Conservation (phyloP, 2,797 vertebrate genomes). For the Pyrocephalus nanus region DNA sequence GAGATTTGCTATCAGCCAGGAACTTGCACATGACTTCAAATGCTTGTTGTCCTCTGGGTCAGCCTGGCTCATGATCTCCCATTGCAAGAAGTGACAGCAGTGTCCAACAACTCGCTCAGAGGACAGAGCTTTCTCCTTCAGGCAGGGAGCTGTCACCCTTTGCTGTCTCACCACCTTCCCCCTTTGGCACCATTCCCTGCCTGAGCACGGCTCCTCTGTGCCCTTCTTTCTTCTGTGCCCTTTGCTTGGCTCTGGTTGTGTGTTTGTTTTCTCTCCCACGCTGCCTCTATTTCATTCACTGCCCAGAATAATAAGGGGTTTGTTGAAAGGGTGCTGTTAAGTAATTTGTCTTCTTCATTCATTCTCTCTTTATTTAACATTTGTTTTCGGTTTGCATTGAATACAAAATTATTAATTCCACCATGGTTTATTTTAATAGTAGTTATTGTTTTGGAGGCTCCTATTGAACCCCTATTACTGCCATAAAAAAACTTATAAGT, state of each 20-base stretch:
- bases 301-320: conserved; percentile 51
- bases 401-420: neutral
- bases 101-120: neutral
- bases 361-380: neutral
- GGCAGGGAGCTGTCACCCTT: neutral
- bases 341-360: conserved; percentile 48
- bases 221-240: neutral
- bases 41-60: neutral
- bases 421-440: neutral
- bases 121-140: neutral
- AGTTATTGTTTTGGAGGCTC: neutral
- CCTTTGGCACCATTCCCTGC: neutral
- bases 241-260: neutral
- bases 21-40: neutral
- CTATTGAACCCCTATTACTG: neutral
- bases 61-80: neutral
- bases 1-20: neutral
- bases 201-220: rapidly evolving
- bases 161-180: neutral
- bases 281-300: conserved; percentile 38
- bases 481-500: neutral
- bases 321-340: conserved; percentile 51
- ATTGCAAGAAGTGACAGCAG: neutral
- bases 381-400: neutral
- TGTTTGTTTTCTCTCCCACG: conserved; percentile 60